Conservation (phyloP, 2,113 vertebrate genomes). For the Microcebus ravelobensis region DNA sequence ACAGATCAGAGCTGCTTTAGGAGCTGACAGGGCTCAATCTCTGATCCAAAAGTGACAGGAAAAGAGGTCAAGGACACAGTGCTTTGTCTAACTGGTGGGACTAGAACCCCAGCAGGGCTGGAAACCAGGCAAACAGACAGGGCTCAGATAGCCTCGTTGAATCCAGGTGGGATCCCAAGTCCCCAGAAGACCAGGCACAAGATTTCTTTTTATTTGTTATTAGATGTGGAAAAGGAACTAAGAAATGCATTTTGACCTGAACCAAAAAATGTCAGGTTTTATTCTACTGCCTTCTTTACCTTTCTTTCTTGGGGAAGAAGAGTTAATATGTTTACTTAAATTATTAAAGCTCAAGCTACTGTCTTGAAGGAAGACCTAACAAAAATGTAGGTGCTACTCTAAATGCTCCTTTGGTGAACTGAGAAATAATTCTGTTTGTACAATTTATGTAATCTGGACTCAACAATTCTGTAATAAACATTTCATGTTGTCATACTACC, state of each 20-base stretch:
- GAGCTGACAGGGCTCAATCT: neutral
- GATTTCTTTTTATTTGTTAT: neutral
- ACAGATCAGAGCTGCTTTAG: neutral
- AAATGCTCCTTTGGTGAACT: neutral
- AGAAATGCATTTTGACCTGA: neutral
- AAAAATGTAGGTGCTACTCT: neutral
- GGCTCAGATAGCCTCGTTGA: neutral
- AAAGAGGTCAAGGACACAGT: conserved; percentile 2
- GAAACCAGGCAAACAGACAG: neutral
- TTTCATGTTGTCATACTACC: neutral
- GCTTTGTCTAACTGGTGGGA: neutral
- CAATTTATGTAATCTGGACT: neutral
- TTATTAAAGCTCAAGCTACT: neutral
- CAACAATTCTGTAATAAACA: neutral
- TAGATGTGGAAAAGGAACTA: conserved; percentile 13
- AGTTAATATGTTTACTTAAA: neutral
- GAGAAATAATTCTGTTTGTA: neutral
- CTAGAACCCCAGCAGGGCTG: neutral
- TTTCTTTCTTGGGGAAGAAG: neutral
- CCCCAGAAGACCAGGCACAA: neutral
- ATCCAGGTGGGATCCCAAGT: neutral
- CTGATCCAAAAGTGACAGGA: neutral
- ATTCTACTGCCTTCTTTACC: neutral
- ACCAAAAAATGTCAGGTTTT: neutral
- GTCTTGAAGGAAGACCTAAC: neutral